phyloP scores from a whole-genome alignment of 2,113 vertebrate species.

The Pyrgilauda ruficollis region DNA sequence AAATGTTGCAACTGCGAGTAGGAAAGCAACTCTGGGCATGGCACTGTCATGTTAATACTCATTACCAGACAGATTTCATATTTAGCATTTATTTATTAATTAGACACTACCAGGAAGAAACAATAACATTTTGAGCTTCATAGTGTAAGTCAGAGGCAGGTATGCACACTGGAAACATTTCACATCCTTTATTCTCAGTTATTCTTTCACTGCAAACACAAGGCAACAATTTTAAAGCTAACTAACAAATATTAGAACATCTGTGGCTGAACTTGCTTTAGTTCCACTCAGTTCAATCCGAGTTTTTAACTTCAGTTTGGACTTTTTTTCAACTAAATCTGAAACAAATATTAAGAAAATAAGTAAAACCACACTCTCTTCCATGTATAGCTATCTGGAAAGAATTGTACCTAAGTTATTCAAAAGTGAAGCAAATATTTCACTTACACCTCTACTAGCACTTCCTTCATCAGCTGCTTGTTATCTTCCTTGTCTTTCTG shows the following conservation, averaged over 20 bases:
- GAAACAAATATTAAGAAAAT: not conserved
- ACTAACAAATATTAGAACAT: not conserved
- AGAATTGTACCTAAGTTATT: not conserved
- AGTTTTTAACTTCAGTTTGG: not conserved
- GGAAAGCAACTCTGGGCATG: conserved; percentile 44
- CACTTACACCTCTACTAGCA: not conserved
- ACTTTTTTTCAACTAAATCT: not conserved
- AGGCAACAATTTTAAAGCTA: not conserved
- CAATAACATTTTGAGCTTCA: not conserved
- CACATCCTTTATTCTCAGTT: not conserved
- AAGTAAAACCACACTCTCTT: not conserved
- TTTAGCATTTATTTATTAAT: conserved; percentile 40
- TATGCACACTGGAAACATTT: not conserved
- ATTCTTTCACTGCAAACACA: not conserved
- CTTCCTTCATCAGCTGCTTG: not conserved
- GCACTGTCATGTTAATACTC: not conserved
- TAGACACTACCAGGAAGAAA: conserved; percentile 20
- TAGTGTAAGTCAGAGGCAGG: not conserved
- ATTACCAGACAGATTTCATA: conserved; percentile 19
- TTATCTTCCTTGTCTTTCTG: not conserved
- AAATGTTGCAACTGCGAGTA: conserved; percentile 44
- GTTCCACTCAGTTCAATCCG: not conserved
- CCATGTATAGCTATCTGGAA: not conserved
- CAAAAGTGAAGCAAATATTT: not conserved
- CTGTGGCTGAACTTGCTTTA: not conserved